Evolutionary conservation across 2,888 invertebrate genomes (phyloP).

Genomic region (Drosophila birchii): DNA sequence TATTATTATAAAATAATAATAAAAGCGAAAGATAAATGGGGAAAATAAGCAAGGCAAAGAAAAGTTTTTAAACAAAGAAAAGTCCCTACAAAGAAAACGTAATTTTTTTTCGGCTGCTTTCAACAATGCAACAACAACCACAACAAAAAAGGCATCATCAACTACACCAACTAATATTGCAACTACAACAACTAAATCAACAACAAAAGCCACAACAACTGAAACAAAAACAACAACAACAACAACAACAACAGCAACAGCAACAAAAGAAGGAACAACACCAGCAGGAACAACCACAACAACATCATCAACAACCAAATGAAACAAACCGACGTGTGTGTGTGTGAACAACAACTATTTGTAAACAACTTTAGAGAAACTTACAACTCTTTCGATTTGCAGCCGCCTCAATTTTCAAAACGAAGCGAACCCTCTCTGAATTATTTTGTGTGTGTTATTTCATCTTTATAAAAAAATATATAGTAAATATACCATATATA

Average conservation of each 20-base stretch:
- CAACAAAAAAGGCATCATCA: slow-evolving; percentile 52
- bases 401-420: slow-evolving; percentile 25
- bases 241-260: not conserved
- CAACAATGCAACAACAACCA: slow-evolving; percentile 35
- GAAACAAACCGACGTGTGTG: slow-evolving; percentile 64
- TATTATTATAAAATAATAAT: slow-evolving; percentile 40
- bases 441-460: slow-evolving; percentile 32
- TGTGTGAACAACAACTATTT: slow-evolving; percentile 65
- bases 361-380: slow-evolving; percentile 41
- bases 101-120: slow-evolving; percentile 31
- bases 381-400: slow-evolving; percentile 46
- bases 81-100: slow-evolving; percentile 14
- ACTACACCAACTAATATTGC: slow-evolving; percentile 38
- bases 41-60: slow-evolving; percentile 21
- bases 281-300: slow-evolving; percentile 35
- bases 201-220: slow-evolving; percentile 21
- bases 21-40: slow-evolving; percentile 14
- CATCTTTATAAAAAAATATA: not conserved
- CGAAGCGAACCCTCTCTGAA: slow-evolving; percentile 12
- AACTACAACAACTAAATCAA: slow-evolving; percentile 40
- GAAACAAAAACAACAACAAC: slow-evolving; percentile 14
- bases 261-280: slow-evolving; percentile 10
- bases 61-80: slow-evolving; percentile 33
- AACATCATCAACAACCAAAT: slow-evolving; percentile 46
- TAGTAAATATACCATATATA: no score